phyloP scores from a whole-genome alignment of 2,113 vertebrate genomes.

The Hippotragus niger region DNA sequence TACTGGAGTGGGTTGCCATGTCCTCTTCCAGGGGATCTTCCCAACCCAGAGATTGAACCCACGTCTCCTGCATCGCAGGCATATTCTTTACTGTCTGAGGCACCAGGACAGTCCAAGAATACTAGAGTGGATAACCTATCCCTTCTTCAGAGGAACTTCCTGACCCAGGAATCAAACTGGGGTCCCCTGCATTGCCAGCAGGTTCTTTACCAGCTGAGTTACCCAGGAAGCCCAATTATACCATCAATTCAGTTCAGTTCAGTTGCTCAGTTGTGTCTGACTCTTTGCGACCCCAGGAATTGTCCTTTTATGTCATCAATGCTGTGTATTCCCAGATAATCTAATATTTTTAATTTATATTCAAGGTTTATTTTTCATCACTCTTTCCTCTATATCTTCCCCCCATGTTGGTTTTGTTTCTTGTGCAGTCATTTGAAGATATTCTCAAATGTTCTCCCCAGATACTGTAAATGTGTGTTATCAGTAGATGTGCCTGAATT shows the following conservation, averaged over 20 bases:
- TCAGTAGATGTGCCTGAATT: not conserved
- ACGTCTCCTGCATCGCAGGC: rapidly evolving
- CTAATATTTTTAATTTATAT: not conserved
- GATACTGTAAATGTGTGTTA: not conserved
- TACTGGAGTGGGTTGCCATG: not conserved
- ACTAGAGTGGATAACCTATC: not conserved
- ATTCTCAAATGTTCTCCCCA: not conserved
- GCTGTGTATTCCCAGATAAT: not conserved
- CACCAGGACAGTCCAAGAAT: not conserved
- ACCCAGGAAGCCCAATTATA: not conserved
- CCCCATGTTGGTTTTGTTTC: not conserved
- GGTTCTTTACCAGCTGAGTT: not conserved
- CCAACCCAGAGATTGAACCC: not conserved
- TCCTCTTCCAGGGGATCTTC: not conserved
- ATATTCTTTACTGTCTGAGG: not conserved
- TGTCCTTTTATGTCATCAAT: not conserved
- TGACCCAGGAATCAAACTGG: not conserved
- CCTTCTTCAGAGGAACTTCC: not conserved
- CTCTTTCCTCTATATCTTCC: not conserved
- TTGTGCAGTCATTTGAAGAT: not conserved
- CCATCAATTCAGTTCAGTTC: not conserved
- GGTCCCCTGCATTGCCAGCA: not conserved
- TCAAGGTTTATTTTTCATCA: not conserved
- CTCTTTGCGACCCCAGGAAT: not conserved
- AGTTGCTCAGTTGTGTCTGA: not conserved